These are phyloP conservation scores for Pseudobourletiella spinata DNA, from an alignment of 1,140 invertebrate species.

Conservation along the genomic window DNA sequence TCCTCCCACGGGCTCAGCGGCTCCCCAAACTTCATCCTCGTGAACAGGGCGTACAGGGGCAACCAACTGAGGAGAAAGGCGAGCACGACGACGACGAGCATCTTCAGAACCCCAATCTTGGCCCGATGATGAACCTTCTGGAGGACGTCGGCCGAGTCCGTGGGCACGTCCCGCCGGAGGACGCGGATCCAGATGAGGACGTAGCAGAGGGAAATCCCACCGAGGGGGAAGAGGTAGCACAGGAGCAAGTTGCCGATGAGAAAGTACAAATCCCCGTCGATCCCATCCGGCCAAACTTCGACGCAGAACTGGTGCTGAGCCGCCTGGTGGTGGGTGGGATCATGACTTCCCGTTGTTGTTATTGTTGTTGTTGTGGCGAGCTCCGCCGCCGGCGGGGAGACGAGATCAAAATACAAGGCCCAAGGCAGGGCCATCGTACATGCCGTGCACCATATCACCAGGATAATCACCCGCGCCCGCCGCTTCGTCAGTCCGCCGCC, in stretches of 20 bases:
- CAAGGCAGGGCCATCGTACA: conserved; percentile 75
- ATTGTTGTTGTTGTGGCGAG: too few species aligned
- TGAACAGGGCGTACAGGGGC: conserved; percentile 83
- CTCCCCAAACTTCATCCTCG: conserved; percentile 70
- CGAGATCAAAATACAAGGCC: conserved; percentile 79
- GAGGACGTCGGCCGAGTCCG: conserved; percentile 72
- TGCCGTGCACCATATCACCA: conserved; percentile 84
- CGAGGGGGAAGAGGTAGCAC: conserved; percentile 87
- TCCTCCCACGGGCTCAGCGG: conserved; percentile 61
- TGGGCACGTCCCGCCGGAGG: conserved; percentile 74
- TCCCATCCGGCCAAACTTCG: conserved; percentile 72
- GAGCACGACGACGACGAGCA: conserved; percentile 89
- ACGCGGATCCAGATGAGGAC: conserved; percentile 87
- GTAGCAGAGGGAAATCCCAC: conserved; percentile 85
- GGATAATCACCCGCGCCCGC: conserved; percentile 72
- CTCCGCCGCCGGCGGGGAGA: too few species aligned
- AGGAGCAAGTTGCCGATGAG: conserved; percentile 77
- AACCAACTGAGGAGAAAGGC: conserved; percentile 91
- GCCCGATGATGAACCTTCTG: conserved; percentile 84
- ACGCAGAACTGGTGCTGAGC: conserved; percentile 55
- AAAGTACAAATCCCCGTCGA: conserved; percentile 74
- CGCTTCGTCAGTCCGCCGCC: conserved; percentile 82
- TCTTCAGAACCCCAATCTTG: conserved; percentile 89
- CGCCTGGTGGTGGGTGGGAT: conserved; percentile 47
- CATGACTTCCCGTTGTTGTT: too few species aligned